Evolutionary conservation across 2,113 vertebrate genomes (phyloP).

Genomic region (Typhlomys cinereus): DNA sequence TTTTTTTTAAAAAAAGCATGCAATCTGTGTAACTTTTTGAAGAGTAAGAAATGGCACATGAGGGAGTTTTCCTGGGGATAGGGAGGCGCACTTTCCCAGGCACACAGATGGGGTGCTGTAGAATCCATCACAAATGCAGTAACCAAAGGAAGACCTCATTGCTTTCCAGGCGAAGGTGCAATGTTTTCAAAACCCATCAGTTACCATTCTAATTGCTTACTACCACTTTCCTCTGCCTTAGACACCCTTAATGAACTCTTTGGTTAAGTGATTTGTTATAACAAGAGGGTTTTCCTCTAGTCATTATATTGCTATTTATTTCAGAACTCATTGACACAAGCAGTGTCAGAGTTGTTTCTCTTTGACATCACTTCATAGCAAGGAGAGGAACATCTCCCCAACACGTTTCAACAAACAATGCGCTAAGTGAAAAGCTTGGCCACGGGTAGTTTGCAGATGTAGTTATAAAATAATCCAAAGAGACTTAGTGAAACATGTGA

Average conservation of each 20-base stretch:
- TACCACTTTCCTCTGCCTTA: slow-evolving; percentile 42
- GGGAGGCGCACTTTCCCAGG: neutral
- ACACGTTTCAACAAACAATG: neutral
- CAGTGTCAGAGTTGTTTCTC: slow-evolving; percentile 11
- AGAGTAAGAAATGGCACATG: neutral
- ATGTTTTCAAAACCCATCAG: slow-evolving; percentile 4
- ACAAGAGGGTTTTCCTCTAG: neutral
- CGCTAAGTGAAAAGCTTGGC: slow-evolving; percentile 40
- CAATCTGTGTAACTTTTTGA: neutral
- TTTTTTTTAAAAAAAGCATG: too few relatives aligned
- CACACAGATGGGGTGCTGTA: neutral
- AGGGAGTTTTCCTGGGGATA: neutral
- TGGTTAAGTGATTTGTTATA: slow-evolving; percentile 41
- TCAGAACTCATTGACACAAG: neutral
- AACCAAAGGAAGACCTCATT: slow-evolving; percentile 51
- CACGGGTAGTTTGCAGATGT: slow-evolving; percentile 54
- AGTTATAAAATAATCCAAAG: slow-evolving; percentile 72
- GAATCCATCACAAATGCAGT: slow-evolving; percentile 36
- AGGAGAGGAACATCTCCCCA: slow-evolving; percentile 22
- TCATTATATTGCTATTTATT: slow-evolving; percentile 36
- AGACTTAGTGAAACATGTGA: slow-evolving; percentile 68
- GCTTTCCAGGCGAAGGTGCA: slow-evolving; percentile 55
- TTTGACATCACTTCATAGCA: neutral
- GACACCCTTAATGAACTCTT: slow-evolving; percentile 33
- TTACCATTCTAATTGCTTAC: slow-evolving; percentile 29